Evolutionary conservation across 2,888 invertebrate genomes (phyloP), one percentile per base, ranked within the genome.

Genomic region (Melanophora roralis): DNA sequence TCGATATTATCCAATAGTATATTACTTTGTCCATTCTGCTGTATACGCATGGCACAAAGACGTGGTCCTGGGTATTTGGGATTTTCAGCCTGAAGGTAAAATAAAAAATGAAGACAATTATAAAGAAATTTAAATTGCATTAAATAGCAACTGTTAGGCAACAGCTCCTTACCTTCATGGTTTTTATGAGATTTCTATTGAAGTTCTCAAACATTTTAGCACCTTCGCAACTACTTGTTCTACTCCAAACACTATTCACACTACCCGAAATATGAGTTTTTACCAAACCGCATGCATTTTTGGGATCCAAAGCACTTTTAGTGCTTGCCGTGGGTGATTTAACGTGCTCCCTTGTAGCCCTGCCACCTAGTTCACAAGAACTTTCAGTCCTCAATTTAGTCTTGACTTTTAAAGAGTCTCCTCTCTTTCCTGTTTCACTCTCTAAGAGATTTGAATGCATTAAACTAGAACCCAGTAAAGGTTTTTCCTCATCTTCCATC

Each of bases 1-100:
- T 94, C 94, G 36, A 94, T 94, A 84, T 95, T 95, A 88, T 95
- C 95, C 23, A 96, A 90, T 5, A 96, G 90, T 84, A 96, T 95
- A 87, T 95, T 96, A 86, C 94, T 95, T 11, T 95, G 94, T 6
- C 95, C 95, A 6, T 93, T 93, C 85, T 95, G 95, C 85, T 95
- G 95, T 84, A 95, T 92, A 40, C 95, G 92, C 86, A 95, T 92
- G 64, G 95, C 94, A 85, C 95, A 95, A 84, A 94, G 93, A 81
- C 95, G 91, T 1, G 95, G 95, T 0, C 95, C 95, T 11, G 86
- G 87, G 75, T 89, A 83, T 76, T 89, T 89, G 9, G 90, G 89
- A 85, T 90, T 90, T 83, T 90, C 90, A 85, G 90, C 89, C 90
- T 90, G 60, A 0, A 83, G 71, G 11, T n/a, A n/a, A n/a, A n/a